Conservation (phyloP, 2,797 vertebrate species). For the Argyrosomus regius region DNA sequence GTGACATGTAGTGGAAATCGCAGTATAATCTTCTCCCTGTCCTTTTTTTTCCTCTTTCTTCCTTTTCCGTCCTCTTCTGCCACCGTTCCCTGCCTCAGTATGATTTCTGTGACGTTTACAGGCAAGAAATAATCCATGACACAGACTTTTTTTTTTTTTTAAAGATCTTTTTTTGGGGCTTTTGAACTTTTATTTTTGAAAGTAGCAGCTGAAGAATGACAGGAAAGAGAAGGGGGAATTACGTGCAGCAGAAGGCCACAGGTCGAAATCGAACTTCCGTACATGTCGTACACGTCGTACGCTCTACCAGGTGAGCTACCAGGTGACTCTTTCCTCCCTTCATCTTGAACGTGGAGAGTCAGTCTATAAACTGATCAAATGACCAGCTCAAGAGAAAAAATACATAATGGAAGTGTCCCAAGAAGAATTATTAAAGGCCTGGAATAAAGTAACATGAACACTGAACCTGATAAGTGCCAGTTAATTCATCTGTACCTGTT, state of each 20-base stretch:
- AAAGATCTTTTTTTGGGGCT: no score
- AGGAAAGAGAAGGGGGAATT: no score
- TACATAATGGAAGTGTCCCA: background rate
- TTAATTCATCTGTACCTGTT: no score
- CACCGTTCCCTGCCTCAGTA: no score
- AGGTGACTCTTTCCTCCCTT: background rate
- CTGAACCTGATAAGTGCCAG: background rate
- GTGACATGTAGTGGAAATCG: background rate
- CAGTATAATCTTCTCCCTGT: background rate
- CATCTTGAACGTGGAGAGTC: background rate
- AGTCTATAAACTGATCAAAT: background rate
- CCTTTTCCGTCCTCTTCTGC: background rate
- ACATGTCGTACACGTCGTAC: no score
- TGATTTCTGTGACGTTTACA: background rate
- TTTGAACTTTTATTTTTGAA: no score
- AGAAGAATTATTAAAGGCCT: background rate
- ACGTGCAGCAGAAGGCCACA: no score
- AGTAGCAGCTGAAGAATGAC: no score
- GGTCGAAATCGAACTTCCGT: no score
- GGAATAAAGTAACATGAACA: background rate
- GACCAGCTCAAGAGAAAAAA: background rate
- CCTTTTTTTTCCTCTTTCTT: no score
- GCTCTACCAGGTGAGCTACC: no score
- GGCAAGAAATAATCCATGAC: background rate
- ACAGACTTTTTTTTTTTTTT: no score